A percentile compares a stretch with the other conserved stretches of the same genome.
These are phyloP conservation scores for Petrocephalus schoutedeni DNA, from an alignment of 2,797 vertebrate genomes.

Conservation along the genomic window DNA sequence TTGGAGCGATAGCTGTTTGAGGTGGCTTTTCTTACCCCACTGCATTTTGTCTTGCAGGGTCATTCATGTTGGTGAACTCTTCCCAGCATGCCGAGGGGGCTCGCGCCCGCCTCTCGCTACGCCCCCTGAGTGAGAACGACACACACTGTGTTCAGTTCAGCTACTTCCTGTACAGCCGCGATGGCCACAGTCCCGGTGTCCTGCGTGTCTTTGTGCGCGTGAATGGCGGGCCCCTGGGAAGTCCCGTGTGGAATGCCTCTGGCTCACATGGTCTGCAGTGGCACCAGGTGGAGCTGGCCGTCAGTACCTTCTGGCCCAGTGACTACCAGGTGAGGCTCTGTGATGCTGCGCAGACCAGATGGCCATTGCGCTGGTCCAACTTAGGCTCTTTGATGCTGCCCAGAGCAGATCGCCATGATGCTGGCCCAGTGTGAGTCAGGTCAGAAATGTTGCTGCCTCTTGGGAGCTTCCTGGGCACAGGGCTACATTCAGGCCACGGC, in stretches of 20 bases:
- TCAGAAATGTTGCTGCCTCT: neutral
- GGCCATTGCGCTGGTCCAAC: slow-evolving; percentile 58
- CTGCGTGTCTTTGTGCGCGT: slow-evolving; percentile 79
- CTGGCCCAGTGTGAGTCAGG: neutral
- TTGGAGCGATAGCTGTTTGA: neutral
- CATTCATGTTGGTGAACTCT: slow-evolving; percentile 91
- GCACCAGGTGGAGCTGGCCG: slow-evolving; percentile 88
- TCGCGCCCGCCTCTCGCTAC: slow-evolving; percentile 77
- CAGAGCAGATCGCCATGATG: neutral
- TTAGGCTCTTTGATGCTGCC: slow-evolving; percentile 38
- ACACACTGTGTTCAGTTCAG: slow-evolving; percentile 97
- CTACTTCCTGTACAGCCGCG: slow-evolving; percentile 88
- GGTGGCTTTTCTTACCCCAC: neutral
- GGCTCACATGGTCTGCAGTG: slow-evolving; percentile 84
- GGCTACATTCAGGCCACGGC: neutral
- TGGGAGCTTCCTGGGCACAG: neutral
- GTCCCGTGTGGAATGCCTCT: slow-evolving; percentile 81
- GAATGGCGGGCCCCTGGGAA: slow-evolving; percentile 76
- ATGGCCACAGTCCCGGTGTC: slow-evolving; percentile 82
- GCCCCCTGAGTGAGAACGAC: slow-evolving; percentile 88
- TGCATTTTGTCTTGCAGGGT: slow-evolving; percentile 59
- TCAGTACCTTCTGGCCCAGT: slow-evolving; percentile 95
- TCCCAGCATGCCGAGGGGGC: slow-evolving; percentile 80
- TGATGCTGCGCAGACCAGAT: neutral
- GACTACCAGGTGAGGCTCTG: slow-evolving; percentile 82